Evolutionary conservation across 1,140 invertebrate species (phyloP).

Genomic region (Mesaphorura yosii): DNA sequence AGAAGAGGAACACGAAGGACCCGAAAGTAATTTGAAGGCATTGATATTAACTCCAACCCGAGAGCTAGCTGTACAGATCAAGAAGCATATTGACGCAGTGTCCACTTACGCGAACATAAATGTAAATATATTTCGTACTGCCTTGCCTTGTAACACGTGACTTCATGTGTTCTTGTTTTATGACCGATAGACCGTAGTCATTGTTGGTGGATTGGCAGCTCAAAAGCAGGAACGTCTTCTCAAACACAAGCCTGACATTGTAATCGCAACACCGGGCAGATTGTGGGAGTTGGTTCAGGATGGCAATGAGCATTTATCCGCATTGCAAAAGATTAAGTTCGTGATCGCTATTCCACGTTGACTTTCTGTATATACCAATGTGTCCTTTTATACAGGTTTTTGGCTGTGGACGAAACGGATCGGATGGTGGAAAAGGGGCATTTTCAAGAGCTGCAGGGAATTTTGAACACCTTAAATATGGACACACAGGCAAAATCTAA

Average conservation of each 20-base stretch:
- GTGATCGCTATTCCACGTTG: conserved; percentile 9
- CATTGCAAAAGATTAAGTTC: conserved; percentile 56
- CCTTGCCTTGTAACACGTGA: no score
- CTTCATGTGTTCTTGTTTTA: background rate
- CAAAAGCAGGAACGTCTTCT: conserved; percentile 86
- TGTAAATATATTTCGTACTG: conserved; percentile 37
- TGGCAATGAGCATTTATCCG: conserved; percentile 60
- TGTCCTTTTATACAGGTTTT: conserved; percentile 43
- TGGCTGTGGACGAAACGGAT: conserved; percentile 97
- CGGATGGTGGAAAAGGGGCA: conserved; percentile 94
- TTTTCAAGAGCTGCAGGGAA: conserved; percentile 77
- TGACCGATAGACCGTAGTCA: conserved; percentile 48
- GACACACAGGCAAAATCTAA: conserved; percentile 44
- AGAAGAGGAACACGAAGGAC: background rate
- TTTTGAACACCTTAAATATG: conserved; percentile 68
- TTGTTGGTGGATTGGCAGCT: conserved; percentile 78
- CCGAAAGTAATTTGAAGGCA: conserved; percentile 48
- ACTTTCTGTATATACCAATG: background rate
- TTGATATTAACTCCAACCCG: conserved; percentile 87
- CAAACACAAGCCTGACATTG: conserved; percentile 66
- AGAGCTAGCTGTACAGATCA: conserved; percentile 88
- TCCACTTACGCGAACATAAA: conserved; percentile 66
- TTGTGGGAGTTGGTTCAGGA: conserved; percentile 83
- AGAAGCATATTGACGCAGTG: conserved; percentile 65
- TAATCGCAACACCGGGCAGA: conserved; percentile 90